phyloP scores from a whole-genome alignment of 1,140 invertebrate genomes.

The Plectus sambesii region DNA sequence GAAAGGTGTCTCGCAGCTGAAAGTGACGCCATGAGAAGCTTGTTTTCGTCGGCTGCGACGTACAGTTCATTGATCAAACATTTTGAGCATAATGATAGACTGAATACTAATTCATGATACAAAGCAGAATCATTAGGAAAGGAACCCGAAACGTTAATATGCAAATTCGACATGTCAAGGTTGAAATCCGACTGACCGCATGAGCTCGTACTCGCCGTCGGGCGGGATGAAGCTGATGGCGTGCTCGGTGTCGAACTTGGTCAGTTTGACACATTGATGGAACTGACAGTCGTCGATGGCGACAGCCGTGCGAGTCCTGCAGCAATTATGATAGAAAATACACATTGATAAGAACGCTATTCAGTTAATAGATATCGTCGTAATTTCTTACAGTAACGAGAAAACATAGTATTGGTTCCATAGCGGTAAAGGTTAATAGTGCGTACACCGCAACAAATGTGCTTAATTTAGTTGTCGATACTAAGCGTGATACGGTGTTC shows the following conservation, averaged over 20 bases:
- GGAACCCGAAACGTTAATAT: neutral
- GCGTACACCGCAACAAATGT: no score
- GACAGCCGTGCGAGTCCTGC: constrained; percentile 58
- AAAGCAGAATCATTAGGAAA: neutral
- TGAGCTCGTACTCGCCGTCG: constrained; percentile 95
- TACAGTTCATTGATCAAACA: no score
- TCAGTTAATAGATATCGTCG: constrained; percentile 10
- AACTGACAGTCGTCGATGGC: constrained; percentile 99
- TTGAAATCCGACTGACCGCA: no score
- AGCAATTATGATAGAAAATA: constrained; percentile 17
- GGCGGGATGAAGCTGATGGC: constrained; percentile 98
- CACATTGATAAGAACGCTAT: constrained; percentile 9
- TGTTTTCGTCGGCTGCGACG: no score
- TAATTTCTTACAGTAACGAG: constrained; percentile 43
- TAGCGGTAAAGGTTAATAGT: no score
- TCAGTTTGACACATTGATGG: constrained; percentile 96
- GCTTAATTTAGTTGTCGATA: no score
- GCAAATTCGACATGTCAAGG: constrained; percentile 15
- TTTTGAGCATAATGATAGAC: no score
- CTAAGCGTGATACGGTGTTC: no score
- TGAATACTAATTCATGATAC: no score
- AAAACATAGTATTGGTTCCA: neutral
- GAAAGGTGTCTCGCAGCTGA: no score
- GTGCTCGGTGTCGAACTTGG: constrained; percentile 98
- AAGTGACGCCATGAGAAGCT: no score